These are phyloP conservation scores for Puntigrus tetrazona DNA, from an alignment of 2,113 vertebrate species.

Conservation along the genomic window DNA sequence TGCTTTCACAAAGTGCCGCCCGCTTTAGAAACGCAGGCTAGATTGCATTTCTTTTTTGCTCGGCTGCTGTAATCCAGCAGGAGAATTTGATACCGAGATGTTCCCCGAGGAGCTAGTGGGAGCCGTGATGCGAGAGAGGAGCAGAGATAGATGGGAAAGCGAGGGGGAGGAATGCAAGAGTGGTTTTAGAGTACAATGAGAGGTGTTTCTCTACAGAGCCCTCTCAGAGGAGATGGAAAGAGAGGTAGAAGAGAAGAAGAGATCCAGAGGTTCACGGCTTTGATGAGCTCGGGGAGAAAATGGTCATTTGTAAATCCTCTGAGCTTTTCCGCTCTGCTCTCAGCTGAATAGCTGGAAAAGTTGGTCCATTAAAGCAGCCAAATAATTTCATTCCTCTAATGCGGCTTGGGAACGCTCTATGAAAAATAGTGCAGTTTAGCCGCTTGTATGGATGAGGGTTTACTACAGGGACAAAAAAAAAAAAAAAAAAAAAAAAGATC, in stretches of 20 bases:
- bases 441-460: not conserved
- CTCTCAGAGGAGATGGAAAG: slow-evolving; percentile 36
- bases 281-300: slow-evolving; percentile 17
- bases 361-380: not conserved
- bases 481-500: not conserved
- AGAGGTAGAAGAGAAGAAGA: slow-evolving; percentile 61
- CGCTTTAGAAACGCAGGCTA: slow-evolving; percentile 69
- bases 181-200: slow-evolving; percentile 28
- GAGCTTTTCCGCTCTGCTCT: not conserved
- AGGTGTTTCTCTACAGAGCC: slow-evolving; percentile 26
- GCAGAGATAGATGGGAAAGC: slow-evolving; percentile 62
- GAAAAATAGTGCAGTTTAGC: not conserved
- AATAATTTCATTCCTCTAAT: not conserved
- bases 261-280: not conserved
- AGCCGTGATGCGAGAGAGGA: slow-evolving; percentile 47
- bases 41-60: slow-evolving; percentile 70
- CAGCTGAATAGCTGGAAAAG: not conserved
- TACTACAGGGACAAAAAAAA: not conserved
- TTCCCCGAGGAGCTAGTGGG: slow-evolving; percentile 63
- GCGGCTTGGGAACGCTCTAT: slow-evolving; percentile 9
- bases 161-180: slow-evolving; percentile 43
- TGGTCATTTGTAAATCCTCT: slow-evolving; percentile 31
- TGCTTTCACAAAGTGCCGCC: slow-evolving; percentile 63
- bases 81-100: slow-evolving; percentile 73
- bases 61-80: slow-evolving; percentile 70